Evolutionary conservation across 2,888 invertebrate species (phyloP), one percentile per base, ranked within the genome.

Genomic region (Balanococcus diminutus): DNA sequence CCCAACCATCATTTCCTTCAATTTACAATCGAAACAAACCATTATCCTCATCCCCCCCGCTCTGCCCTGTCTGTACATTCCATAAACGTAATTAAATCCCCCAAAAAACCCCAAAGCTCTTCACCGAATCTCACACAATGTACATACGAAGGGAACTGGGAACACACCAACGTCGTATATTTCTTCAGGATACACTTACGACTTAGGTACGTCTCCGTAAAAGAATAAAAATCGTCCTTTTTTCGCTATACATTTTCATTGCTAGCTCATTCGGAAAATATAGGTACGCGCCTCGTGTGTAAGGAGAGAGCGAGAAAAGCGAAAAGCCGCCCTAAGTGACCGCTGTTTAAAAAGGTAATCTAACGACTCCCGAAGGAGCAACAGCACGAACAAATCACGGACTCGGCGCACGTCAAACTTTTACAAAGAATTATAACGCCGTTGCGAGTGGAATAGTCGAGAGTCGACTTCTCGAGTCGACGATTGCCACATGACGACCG

Each of bases 321-420:
- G n/a, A n/a, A n/a, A 19, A 4, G 1, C 56, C 19, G 4, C 25
- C 56, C 56, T 19, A 72, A 72, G 72, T 72, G 72, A 72, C 72
- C 72, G 72, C 72, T 72, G 72, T 72, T 72, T 72, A 72, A 72
- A 16, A 31, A 72, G 72, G 72, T 72, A 72, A 72, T 72, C 25
- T 72, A 72, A 72, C 72, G 72, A 72, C 72, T 72, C 72, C 72
- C 72, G n/a, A 72, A 72, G 72, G 72, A 31, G 28, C 14, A 14
- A 28, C 72, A 14, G 11, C 72, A 11, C 16, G 72, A 28, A 32
- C 72, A 72, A 72, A 72, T 72, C 72, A 72, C 72, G 72, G 25
- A 22, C 72, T 31, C 32, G 31, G 16, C 25, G 28, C 72, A 31
- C 16, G 72, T 72, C 72, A 72, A 72, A 72, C 31, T 72, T 72